Percentiles rank a stretch among this genome's conserved stretches.
Evolutionary conservation across 2,888 invertebrate genomes (phyloP).

Genomic region (Amphipoea oculea): DNA sequence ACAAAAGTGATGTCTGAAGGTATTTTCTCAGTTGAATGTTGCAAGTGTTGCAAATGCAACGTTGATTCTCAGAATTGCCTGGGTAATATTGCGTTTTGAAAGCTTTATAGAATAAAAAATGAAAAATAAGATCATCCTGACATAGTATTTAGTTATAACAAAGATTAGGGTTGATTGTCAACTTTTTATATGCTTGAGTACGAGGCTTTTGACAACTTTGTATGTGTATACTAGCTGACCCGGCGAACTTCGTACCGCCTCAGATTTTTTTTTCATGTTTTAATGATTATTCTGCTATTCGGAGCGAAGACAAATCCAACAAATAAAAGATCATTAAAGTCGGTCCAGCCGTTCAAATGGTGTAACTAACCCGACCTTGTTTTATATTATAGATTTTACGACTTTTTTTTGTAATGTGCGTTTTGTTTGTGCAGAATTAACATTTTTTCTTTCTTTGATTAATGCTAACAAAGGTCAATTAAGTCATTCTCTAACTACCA

Average conservation of each 20-base stretch:
- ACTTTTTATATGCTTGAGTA: not conserved
- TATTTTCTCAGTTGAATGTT: slow-evolving; percentile 7
- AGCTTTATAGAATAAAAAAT: not conserved
- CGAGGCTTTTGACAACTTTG: too few species aligned
- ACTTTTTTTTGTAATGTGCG: not conserved
- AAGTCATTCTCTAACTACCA: not conserved
- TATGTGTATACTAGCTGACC: not conserved
- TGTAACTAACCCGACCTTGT: too few species aligned
- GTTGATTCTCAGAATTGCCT: not conserved
- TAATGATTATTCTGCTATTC: too few species aligned
- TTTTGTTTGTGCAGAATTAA: not conserved
- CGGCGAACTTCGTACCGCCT: too few species aligned
- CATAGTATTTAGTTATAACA: not conserved
- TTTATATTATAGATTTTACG: too few species aligned
- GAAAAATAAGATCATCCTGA: not conserved
- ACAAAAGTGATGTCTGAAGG: not conserved
- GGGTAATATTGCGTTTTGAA: not conserved
- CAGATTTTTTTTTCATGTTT: too few species aligned
- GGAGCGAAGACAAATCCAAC: too few species aligned
- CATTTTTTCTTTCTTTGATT: not conserved
- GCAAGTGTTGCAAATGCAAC: not conserved
- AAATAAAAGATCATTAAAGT: too few species aligned
- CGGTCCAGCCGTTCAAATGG: too few species aligned
- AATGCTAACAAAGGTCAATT: not conserved
- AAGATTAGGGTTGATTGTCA: not conserved